These are phyloP conservation scores for Sturnira hondurensis DNA, from an alignment of 2,113 vertebrate genomes.

Conservation along the genomic window DNA sequence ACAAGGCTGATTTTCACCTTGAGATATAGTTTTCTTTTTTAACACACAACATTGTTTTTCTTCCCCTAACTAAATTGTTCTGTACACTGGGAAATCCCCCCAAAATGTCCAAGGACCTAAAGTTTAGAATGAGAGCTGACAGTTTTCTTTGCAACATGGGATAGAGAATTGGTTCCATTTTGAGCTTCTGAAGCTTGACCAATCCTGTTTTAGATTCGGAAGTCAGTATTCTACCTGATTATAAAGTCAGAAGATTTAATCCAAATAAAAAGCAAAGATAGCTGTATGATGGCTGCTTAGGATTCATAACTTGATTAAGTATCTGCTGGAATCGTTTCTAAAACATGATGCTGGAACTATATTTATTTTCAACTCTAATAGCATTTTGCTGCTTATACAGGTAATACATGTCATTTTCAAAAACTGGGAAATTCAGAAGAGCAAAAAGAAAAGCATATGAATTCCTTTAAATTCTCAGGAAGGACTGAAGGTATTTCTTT, in stretches of 20 bases:
- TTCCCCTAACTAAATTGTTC: not conserved
- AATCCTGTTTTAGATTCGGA: slow-evolving; percentile 4
- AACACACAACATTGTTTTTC: not conserved
- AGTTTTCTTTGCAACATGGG: not conserved
- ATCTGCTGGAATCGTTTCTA: not conserved
- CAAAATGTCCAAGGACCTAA: not conserved
- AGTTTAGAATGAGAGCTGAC: not conserved
- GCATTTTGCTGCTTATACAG: not conserved
- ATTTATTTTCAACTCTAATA: slow-evolving; percentile 18
- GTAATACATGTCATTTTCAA: not conserved
- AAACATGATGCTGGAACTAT: not conserved
- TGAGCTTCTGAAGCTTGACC: not conserved
- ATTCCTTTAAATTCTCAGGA: not conserved
- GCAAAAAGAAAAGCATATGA: not conserved
- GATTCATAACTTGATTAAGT: slow-evolving; percentile 23
- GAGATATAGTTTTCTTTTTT: not conserved
- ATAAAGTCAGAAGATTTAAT: slow-evolving; percentile 35
- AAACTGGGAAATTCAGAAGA: not conserved
- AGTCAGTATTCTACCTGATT: slow-evolving; percentile 5
- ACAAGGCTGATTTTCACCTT: not conserved
- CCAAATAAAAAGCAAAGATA: slow-evolving; percentile 35
- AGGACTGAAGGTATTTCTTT: not conserved
- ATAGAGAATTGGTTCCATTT: not conserved
- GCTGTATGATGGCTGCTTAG: not conserved
- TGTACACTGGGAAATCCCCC: not conserved